These are phyloP conservation scores for Coptotermes formosanus DNA, from an alignment of 1,140 invertebrate genomes.

Conservation along the genomic window DNA sequence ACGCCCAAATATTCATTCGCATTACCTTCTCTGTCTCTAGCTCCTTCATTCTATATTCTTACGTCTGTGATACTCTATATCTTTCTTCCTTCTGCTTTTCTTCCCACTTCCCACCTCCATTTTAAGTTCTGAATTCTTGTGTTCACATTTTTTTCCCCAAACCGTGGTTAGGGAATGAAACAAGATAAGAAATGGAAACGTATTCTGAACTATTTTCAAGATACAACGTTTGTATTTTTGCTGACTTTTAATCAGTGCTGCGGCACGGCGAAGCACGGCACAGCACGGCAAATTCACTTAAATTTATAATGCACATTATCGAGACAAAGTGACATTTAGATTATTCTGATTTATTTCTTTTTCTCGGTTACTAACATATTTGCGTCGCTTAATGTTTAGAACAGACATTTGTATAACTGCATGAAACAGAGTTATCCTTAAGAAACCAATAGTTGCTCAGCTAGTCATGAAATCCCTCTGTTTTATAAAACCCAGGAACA, in stretches of 20 bases:
- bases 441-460: no score
- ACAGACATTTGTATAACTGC: no score
- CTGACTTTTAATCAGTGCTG: neutral
- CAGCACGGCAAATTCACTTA: no score
- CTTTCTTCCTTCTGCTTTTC: neutral
- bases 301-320: no score
- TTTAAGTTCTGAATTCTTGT: neutral
- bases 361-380: no score
- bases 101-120: neutral
- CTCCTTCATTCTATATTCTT: neutral
- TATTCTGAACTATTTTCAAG: neutral
- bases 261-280: no score
- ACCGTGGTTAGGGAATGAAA: neutral
- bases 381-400: no score
- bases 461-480: no score
- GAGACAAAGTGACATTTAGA: no score
- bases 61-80: neutral
- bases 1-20: neutral
- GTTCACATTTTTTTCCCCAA: neutral
- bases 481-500: no score
- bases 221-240: neutral
- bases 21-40: neutral
- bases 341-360: no score
- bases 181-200: neutral
- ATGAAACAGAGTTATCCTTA: no score